phyloP scores from a whole-genome alignment of 1,140 invertebrate genomes.

The Planococcus citri region DNA sequence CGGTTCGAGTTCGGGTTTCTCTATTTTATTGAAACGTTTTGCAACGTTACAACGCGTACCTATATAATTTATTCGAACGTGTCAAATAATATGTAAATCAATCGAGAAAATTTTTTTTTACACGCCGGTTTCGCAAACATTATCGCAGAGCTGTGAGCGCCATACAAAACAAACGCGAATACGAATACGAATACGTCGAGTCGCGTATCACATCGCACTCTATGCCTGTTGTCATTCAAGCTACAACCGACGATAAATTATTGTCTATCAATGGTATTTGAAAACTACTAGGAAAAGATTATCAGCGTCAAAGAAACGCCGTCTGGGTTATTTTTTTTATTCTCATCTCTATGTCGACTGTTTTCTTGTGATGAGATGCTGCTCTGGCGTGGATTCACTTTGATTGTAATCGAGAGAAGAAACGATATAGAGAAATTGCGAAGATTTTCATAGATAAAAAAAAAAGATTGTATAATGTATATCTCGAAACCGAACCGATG shows the following conservation, averaged over 20 bases:
- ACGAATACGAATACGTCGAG: not conserved
- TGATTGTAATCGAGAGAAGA: not conserved
- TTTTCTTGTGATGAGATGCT: no score
- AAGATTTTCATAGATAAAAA: not conserved
- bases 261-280: not conserved
- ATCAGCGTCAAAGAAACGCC: slow-evolving; percentile 5
- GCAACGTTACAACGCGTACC: not conserved
- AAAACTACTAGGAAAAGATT: slow-evolving; percentile 3
- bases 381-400: not conserved
- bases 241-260: not conserved
- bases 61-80: not conserved
- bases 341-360: not conserved
- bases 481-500: no score
- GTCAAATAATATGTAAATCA: slow-evolving; percentile 1
- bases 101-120: no score
- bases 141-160: not conserved
- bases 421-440: not conserved
- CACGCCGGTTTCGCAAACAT: no score
- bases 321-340: not conserved
- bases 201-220: not conserved
- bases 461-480: no score
- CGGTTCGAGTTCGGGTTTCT: not conserved
- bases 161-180: not conserved
- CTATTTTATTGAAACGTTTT: slow-evolving; percentile 5
- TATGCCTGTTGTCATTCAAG: not conserved